Evolutionary conservation across 2,888 invertebrate genomes (phyloP), one percentile per base, ranked within the genome.

Genomic region (Chrysina gloriosa): DNA sequence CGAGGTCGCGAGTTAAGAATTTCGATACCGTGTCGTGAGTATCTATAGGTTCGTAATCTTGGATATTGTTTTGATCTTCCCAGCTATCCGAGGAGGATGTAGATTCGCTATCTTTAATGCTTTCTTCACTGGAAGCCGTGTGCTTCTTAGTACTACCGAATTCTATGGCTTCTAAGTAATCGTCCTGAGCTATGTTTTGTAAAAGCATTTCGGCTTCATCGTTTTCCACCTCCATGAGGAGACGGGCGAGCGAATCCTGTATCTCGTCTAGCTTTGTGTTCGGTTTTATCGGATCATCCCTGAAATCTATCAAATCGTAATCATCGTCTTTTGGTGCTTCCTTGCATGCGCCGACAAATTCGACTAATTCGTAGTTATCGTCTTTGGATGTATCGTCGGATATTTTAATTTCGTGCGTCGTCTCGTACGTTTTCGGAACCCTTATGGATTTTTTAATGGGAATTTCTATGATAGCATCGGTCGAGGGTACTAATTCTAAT

Each of bases 391-490:
- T 25, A 9, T 66, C 58, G 16, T 72, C 72, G 21, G 68, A 64
- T 16, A 81, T 70, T 3, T 70, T 50, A 23, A 82, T 80, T 71
- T 80, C 77, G 42, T 80, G 81, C 3, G 75, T 80, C 23, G 79
- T 80, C 72, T 81, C 77, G 65, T 80, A 83, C 2, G 74, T 69
- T 72, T 79, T 80, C 0, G 79, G 80, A 2, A 73, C 70, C 29
- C 67, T 72, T 25, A 78, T 77, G 0, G 79, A 74, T 73, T 80
- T 83, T 72, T 81, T 81, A 6, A 83, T 80, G 0, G 84, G 83
- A 29, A 84, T 79, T 75, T 84, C 84, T 25, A 84, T 80, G 1
- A 83, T 42, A 48, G 84, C 84, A 67, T 83, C 82, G 0, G 79
- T 78, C 14, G 81, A 80, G 2, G 84, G 84, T 2, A 78, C 66